Base-by-base conservation (phyloP, 2,797 vertebrate species). In the Spheniscus humboldti region DNA sequence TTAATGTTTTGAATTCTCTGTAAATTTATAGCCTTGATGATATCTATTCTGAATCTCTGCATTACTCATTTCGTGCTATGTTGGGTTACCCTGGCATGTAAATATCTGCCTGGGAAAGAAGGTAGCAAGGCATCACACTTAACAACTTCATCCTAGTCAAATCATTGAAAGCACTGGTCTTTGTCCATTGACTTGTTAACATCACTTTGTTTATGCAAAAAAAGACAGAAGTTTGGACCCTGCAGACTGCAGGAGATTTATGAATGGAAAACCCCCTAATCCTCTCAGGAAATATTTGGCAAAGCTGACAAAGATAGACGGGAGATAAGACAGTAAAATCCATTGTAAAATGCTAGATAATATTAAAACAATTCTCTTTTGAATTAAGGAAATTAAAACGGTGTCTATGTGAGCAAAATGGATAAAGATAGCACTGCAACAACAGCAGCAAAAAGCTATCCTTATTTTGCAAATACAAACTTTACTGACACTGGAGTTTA, bases 41-140 rank as follows among this genome's bases (percentile, higher is more conserved):
- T 72, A 75, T 60, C 77, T 73, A 10, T 79, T 86, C 56, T 86
- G 72, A 76, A 92, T 56, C 41, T 69, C 75, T 60, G 43, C 31
- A 22, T 93, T 78, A 92, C 24, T 83, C 45, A 69, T 57, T 67
- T 69, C 89, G 45, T 64, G 72, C 27, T 86, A 33, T 53, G 72
- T 73, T 6, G 6, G 45, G 87, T 87, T 82, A 95, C 4, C 3
- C 48, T 53, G 60, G 25, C 57, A 53, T 71, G 74, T 77, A 96
- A 91, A 85, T 83, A 94, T 75, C 87, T 94, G 71, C 35, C 75
- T 91, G 88, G 83, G 69, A 93, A 96, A 77, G 55, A 60, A 88
- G 41, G 73, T 62, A 92, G 50, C 19, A 72, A 67, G 53, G 35
- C 55, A 72, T 47, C 53, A 81, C 88, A 78, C n/a, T 78, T 59